Base-by-base conservation (phyloP, 2,888 invertebrate species). In the Craniophora ligustri region DNA sequence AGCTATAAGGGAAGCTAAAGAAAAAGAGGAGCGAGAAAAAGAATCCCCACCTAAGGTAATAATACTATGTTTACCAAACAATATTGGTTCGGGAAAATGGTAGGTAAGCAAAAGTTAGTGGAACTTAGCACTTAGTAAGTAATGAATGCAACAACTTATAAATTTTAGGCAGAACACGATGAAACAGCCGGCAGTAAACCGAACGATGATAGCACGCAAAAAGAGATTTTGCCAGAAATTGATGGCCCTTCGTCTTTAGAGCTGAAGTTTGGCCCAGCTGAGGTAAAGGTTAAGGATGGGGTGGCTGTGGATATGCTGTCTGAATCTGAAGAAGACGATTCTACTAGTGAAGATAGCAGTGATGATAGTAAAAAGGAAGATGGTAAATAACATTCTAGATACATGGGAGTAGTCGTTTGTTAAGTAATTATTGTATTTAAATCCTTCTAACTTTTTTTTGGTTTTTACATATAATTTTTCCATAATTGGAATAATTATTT, bases 291-390 rank as follows among this genome's bases (percentile, higher is more conserved):
- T 2, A 80, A 83, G 44, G 75, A 72, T 8, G 89, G 87, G 1
- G 74, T 88, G 0, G 73, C 81, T 0, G 79, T 77, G 1, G 89
- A 86, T 7, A 86, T 91, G 88, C 69, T 91, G 2, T 72, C 84
- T 1, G 89, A 81, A 0, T 89, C 91, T 0, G 91, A 88, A 56
- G 85, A 76, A 3, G 87, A 86, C 6, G 87, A 88, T 40, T 81
- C 85, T 38, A 87, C 89, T 0, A 89, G 87, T 55, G 88, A 85
- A 19, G 84, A 82, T 2, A 86, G 80, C 14, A 78, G 78, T 34
- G 78, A 81, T 7, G 83, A 79, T 14, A 69, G 54, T 5, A 72
- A 68, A 5, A 75, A 74, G 11, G 75, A 79, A 21, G 64, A 73
- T 19, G 71, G 62, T 67, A 38, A 50, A 41, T 45, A 28, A 13